Base-by-base conservation (phyloP, 2,888 invertebrate species). In the Pheosia gnoma region DNA sequence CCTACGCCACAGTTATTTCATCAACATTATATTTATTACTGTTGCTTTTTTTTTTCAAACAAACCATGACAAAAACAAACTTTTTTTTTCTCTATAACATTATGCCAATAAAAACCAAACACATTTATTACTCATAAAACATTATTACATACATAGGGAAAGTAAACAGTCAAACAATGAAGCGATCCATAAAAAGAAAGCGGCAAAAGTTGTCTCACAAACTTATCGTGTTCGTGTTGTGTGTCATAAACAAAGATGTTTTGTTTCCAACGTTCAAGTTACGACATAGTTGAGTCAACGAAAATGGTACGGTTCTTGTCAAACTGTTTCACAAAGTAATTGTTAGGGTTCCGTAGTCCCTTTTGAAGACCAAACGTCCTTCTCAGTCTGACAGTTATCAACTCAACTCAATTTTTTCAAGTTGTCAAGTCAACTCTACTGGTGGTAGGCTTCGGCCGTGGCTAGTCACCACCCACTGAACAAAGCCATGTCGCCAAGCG, bases 241-340 rank as follows among this genome's bases (percentile, higher is more conserved):
- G n/a, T n/a, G n/a, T 7, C 51, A 25, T 25, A 51, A 51, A 51
- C 51, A 51, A 51, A 51, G 25, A 51, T 51, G 51, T 51, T 51
- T 25, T 47, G 47, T 47, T 47, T 9, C 47, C n/a, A n/a, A 47
- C 47, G 47, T 47, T n/a, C n/a, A 47, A 47, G 47, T 47, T 47
- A n/a, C 0, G 47, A 47, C 47, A 47, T 47, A 47, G 47, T 47
- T 47, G 11, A n/a, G n/a, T 11, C 11, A 47, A 47, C 47, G 47
- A 11, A 47, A 11, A 47, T 4, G 39, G 9, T 45, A 4, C n/a
- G 47, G 47, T 47, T 47, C 11, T 47, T 11, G n/a, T 47, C n/a
- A 43, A 8, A 9, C 8, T n/a, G 47, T 47, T n/a, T 5, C n/a
- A n/a, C 5, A n/a, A 47, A 11, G 0, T 47, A 47, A n/a, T 47